These are phyloP conservation scores for Drosophila varians DNA, from an alignment of 1,140 invertebrate species.

Conservation along the genomic window DNA sequence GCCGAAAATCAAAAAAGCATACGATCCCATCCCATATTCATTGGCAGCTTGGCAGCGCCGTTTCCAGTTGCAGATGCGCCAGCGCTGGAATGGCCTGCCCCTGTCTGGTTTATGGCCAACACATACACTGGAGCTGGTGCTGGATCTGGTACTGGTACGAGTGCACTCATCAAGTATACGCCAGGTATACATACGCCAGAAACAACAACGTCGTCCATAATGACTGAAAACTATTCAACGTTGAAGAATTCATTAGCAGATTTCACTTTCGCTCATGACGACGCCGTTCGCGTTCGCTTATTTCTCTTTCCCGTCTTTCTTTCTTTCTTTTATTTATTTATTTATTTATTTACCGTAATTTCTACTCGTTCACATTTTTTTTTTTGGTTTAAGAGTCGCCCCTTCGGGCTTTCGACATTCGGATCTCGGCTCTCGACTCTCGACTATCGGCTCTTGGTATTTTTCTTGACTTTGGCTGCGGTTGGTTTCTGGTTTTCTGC, in stretches of 20 bases:
- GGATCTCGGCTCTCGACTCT: constrained; percentile 5
- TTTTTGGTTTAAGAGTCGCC: neutral
- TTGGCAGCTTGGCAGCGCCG: constrained; percentile 15
- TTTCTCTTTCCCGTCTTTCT: constrained; percentile 64
- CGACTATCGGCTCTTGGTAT: constrained; percentile 14
- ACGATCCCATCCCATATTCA: constrained; percentile 11
- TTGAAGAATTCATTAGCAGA: constrained; percentile 83
- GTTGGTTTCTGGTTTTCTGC: constrained; percentile 42
- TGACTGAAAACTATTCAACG: constrained; percentile 83
- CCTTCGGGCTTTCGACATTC: constrained; percentile 30
- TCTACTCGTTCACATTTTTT: constrained; percentile 75
- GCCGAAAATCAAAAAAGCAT: constrained; percentile 43
- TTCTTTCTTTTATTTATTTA: constrained; percentile 47
- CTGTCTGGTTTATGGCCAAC: constrained; percentile 33
- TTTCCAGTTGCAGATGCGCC: constrained; percentile 46
- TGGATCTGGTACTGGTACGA: too few relatives aligned
- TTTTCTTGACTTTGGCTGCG: constrained; percentile 46
- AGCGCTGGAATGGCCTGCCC: constrained; percentile 31
- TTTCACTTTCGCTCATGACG: constrained; percentile 83
- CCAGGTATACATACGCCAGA: constrained; percentile 30
- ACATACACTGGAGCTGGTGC: too few relatives aligned
- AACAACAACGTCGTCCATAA: constrained; percentile 61
- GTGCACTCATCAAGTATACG: constrained; percentile 62
- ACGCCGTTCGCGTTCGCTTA: constrained; percentile 55
- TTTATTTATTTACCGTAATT: constrained; percentile 81